Conservation (phyloP, 2,888 invertebrate genomes). For the Dusona sp. region DNA sequence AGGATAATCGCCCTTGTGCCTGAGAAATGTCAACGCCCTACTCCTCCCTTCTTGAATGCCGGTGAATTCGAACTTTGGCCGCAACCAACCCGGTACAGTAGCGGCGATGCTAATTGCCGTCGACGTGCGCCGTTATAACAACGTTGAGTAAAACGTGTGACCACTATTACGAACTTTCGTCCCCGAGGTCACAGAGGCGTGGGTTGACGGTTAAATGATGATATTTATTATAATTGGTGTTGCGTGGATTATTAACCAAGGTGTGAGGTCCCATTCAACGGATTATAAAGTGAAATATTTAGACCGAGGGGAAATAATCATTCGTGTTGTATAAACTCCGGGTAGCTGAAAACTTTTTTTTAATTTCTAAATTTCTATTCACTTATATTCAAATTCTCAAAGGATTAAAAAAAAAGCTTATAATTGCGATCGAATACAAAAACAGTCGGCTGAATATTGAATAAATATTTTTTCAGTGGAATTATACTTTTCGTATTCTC, state of each 20-base stretch:
- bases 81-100: conserved; percentile 23
- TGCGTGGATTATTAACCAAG: conserved; percentile 44
- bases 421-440: not conserved
- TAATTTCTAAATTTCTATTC: not conserved
- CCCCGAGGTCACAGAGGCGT: conserved; percentile 44
- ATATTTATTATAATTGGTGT: conserved; percentile 56
- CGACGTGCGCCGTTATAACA: conserved; percentile 45
- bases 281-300: conserved; percentile 4
- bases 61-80: conserved; percentile 54
- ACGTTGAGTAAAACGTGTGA: conserved; percentile 56
- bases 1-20: conserved; percentile 48
- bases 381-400: not conserved
- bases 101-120: conserved; percentile 53
- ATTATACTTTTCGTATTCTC: too few species aligned
- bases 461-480: too few species aligned
- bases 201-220: conserved; percentile 45
- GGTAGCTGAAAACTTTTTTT: not conserved
- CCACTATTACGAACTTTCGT: conserved; percentile 56
- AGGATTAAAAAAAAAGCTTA: not conserved
- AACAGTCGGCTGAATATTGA: not conserved
- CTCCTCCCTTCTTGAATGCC: conserved; percentile 13
- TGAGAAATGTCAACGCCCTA: conserved; percentile 41
- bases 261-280: conserved; percentile 24
- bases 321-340: not conserved
- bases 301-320: conserved; percentile 11